Conservation (phyloP, 2,113 vertebrate species). For the Todiramphus chloris region DNA sequence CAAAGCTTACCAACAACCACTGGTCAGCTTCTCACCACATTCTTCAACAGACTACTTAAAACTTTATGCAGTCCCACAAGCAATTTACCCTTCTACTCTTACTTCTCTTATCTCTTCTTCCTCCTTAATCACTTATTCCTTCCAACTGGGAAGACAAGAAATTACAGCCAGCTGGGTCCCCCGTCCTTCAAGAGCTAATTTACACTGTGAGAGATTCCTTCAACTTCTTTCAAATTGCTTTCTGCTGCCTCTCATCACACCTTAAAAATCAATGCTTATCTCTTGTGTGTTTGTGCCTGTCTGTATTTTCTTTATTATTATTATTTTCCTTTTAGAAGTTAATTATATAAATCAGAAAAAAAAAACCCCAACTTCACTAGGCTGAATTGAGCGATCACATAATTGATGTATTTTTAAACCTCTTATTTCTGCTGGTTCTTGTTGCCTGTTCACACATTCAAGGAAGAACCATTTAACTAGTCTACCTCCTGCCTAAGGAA, state of each 20-base stretch:
- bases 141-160: background rate
- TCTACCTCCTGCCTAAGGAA: background rate
- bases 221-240: background rate
- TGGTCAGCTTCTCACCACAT: background rate
- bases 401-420: background rate
- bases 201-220: background rate
- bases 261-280: background rate
- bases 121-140: background rate
- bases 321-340: background rate
- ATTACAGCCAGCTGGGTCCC: background rate
- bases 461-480: background rate
- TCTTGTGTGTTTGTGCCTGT: background rate
- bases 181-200: background rate
- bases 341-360: background rate
- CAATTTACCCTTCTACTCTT: rapidly evolving
- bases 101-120: background rate
- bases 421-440: background rate
- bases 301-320: background rate
- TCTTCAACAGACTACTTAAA: background rate
- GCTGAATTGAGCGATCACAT: background rate
- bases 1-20: background rate
- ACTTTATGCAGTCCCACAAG: background rate
- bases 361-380: background rate
- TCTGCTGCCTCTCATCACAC: background rate
- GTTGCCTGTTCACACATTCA: background rate